Evolutionary conservation across 2,888 invertebrate species (phyloP).

Genomic region (Epinotia brunnichana): DNA sequence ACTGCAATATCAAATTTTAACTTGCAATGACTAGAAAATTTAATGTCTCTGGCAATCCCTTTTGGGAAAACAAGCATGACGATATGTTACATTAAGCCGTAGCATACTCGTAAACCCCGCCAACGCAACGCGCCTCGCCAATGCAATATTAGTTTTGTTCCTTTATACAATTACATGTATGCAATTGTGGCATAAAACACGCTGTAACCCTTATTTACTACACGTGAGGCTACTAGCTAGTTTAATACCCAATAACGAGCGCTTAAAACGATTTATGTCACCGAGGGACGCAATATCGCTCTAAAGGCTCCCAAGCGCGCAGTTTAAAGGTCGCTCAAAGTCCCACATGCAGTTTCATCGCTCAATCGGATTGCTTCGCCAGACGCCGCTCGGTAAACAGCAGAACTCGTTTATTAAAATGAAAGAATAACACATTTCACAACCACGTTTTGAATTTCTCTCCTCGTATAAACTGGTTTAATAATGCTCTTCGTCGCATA

Average conservation of each 20-base stretch:
- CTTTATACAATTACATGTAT: background rate
- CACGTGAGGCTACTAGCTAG: slow-evolving; percentile 4
- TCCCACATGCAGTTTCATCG: background rate
- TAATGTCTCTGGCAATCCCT: too few species aligned
- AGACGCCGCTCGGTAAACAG: slow-evolving; percentile 11
- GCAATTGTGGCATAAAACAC: background rate
- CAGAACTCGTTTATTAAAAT: slow-evolving; percentile 6
- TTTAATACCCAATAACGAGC: slow-evolving; percentile 30
- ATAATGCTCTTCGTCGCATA: background rate
- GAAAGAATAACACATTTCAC: background rate
- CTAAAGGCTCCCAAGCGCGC: slow-evolving; percentile 14
- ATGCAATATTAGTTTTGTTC: background rate
- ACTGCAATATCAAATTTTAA: too few species aligned
- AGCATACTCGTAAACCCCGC: too few species aligned
- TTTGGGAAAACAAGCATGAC: too few species aligned
- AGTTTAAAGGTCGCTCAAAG: slow-evolving; percentile 16
- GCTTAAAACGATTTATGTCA: slow-evolving; percentile 23
- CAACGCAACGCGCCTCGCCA: background rate
- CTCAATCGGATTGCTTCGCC: slow-evolving; percentile 12
- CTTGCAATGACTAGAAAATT: too few species aligned
- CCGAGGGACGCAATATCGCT: slow-evolving; percentile 28
- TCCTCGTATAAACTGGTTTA: background rate
- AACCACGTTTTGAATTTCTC: background rate
- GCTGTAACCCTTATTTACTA: slow-evolving; percentile 12
- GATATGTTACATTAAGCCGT: too few species aligned